Percentiles rank a stretch among this genome's conserved stretches.
These are phyloP conservation scores for Brachyistius frenatus DNA, from an alignment of 2,113 vertebrate genomes.

Conservation along the genomic window DNA sequence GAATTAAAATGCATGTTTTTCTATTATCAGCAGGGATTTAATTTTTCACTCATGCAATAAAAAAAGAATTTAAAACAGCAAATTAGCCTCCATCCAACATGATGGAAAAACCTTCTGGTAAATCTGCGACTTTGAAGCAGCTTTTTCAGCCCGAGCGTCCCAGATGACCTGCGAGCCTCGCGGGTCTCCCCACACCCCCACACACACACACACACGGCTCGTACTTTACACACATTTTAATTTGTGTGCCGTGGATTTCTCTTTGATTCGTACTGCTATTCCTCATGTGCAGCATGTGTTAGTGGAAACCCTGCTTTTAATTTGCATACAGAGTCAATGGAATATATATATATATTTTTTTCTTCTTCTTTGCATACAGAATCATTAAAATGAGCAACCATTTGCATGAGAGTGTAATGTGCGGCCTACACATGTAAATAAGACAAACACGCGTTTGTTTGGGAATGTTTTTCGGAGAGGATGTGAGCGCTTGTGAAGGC, in stretches of 20 bases:
- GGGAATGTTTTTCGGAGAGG: not conserved
- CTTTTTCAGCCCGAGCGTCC: not conserved
- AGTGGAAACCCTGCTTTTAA: slow-evolving; percentile 22
- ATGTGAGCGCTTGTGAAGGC: slow-evolving; percentile 5
- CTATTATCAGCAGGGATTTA: not conserved
- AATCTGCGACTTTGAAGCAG: slow-evolving; percentile 8
- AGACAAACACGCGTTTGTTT: not conserved
- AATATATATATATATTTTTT: slow-evolving; percentile 30
- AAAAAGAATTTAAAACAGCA: slow-evolving; percentile 13
- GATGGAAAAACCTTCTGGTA: not conserved
- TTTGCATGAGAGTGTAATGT: slow-evolving; percentile 53
- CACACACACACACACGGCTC: not conserved
- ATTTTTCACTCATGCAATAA: not conserved
- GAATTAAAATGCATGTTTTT: not conserved
- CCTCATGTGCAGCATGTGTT: slow-evolving; percentile 37
- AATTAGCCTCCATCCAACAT: not conserved
- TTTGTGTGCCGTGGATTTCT: slow-evolving; percentile 33
- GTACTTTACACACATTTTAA: slow-evolving; percentile 51
- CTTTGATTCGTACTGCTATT: slow-evolving; percentile 46
- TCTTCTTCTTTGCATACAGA: slow-evolving; percentile 40
- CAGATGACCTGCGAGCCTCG: slow-evolving; percentile 14
- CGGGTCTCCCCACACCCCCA: not conserved
- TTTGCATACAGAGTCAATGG: slow-evolving; percentile 62
- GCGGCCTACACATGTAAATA: slow-evolving; percentile 35
- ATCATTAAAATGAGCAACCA: slow-evolving; percentile 51